These are phyloP conservation scores for Euura saliciscinereae DNA, from an alignment of 1,140 invertebrate genomes.

Conservation along the genomic window DNA sequence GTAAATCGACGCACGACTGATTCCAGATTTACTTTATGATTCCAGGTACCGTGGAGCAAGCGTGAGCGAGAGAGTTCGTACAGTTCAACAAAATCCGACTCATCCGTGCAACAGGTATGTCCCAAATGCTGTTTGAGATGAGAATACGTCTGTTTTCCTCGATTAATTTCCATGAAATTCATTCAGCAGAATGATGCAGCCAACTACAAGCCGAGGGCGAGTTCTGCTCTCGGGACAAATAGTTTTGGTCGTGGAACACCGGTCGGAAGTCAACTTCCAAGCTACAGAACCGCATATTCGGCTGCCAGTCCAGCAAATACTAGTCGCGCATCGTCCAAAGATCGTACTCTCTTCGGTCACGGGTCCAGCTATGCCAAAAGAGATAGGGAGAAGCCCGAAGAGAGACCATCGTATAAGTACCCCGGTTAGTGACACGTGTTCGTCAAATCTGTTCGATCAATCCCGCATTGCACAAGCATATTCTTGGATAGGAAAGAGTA, in stretches of 20 bases:
- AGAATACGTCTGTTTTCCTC: constrained; percentile 22
- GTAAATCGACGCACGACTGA: not conserved
- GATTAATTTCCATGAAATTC: constrained; percentile 22
- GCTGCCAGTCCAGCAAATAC: constrained; percentile 35
- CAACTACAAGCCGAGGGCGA: constrained; percentile 44
- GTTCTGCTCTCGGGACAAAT: constrained; percentile 23
- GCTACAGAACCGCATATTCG: constrained; percentile 47
- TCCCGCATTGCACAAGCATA: too few species aligned
- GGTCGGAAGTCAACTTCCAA: constrained; percentile 40
- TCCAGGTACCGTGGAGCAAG: constrained; percentile 10
- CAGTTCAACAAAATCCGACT: constrained; percentile 11
- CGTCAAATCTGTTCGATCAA: too few species aligned
- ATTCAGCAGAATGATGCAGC: constrained; percentile 46
- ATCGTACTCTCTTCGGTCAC: constrained; percentile 37
- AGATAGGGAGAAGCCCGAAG: constrained; percentile 42
- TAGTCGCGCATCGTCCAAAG: constrained; percentile 38
- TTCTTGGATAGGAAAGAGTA: too few species aligned
- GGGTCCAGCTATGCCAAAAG: constrained; percentile 43
- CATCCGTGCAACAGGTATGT: constrained; percentile 2
- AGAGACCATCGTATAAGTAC: constrained; percentile 49
- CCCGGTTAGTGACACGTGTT: constrained; percentile 35
- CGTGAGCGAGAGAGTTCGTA: constrained; percentile 12
- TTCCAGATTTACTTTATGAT: not conserved
- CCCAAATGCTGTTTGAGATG: not conserved
- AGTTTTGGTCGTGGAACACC: constrained; percentile 43